Percentiles rank a stretch among this genome's conserved stretches.
phyloP scores from a whole-genome alignment of 2,113 vertebrate species.

The Dinomys branickii region DNA sequence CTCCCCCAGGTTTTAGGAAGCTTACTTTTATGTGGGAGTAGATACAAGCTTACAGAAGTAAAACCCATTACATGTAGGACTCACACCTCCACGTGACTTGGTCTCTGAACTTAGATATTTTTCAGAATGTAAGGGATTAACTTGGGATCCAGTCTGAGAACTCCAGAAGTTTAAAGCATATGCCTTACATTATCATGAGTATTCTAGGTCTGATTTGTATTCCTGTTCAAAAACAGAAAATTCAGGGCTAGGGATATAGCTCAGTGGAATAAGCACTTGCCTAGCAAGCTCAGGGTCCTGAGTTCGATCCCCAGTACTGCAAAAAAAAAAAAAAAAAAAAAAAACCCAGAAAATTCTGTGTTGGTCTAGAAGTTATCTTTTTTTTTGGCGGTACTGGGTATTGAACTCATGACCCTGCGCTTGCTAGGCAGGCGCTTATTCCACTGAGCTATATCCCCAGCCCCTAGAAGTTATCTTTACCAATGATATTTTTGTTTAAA shows the following conservation, averaged over 20 bases:
- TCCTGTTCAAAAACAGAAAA: conserved; percentile 14
- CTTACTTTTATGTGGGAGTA: not conserved
- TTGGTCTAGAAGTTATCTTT: conserved; percentile 16
- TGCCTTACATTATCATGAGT: not conserved
- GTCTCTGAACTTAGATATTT: not conserved
- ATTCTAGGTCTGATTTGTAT: not conserved
- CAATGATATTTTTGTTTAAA: conserved; percentile 6
- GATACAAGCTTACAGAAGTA: not conserved
- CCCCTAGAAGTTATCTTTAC: conserved; percentile 10
- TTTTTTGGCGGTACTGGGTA: no score
- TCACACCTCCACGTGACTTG: not conserved
- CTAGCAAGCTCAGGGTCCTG: no score
- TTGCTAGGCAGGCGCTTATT: no score
- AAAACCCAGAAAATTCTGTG: not conserved
- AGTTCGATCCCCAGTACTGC: no score
- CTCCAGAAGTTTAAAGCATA: not conserved
- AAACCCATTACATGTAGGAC: not conserved
- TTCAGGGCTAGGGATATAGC: no score
- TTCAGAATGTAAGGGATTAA: not conserved
- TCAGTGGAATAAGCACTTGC: no score
- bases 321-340: no score
- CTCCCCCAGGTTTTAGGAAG: not conserved
- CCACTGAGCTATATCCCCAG: no score
- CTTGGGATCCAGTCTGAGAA: not conserved
- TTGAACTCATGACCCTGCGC: no score